Evolutionary conservation across 2,888 invertebrate genomes (phyloP).

Genomic region (Acronicta alni): DNA sequence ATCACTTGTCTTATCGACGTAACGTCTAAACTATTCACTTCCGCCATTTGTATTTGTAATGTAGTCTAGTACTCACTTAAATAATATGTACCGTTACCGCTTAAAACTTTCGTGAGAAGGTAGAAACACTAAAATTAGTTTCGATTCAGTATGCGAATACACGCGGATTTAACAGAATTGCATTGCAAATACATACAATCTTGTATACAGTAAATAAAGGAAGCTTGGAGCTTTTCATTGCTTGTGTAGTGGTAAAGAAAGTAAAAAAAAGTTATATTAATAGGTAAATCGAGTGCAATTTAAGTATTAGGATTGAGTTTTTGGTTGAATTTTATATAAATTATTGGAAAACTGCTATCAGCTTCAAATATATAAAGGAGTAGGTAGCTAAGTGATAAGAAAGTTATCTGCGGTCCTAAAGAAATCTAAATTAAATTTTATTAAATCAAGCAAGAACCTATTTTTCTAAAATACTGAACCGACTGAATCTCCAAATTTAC

Average conservation of each 20-base stretch:
- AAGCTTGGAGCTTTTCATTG: slow-evolving; percentile 16
- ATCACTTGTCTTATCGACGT: slow-evolving; percentile 67
- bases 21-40: slow-evolving; percentile 69
- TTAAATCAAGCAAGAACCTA: too few relatives aligned
- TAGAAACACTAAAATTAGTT: slow-evolving; percentile 59
- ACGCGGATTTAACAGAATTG: slow-evolving; percentile 55
- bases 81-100: slow-evolving; percentile 68
- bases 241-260: background rate
- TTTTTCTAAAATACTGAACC: background rate
- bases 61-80: slow-evolving; percentile 60
- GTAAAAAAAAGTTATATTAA: background rate
- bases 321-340: too few relatives aligned
- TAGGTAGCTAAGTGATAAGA: too few relatives aligned
- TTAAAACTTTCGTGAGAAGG: slow-evolving; percentile 71
- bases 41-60: slow-evolving; percentile 68
- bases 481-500: slow-evolving; percentile 1
- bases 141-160: slow-evolving; percentile 59
- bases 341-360: too few relatives aligned
- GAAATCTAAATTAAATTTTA: too few relatives aligned
- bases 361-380: too few relatives aligned
- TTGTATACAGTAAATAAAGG: slow-evolving; percentile 45
- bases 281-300: too few relatives aligned
- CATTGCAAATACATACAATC: slow-evolving; percentile 55
- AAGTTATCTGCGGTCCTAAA: too few relatives aligned
- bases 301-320: too few relatives aligned